Conservation (phyloP, 2,888 invertebrate species). For the Microctonus brassicae region DNA sequence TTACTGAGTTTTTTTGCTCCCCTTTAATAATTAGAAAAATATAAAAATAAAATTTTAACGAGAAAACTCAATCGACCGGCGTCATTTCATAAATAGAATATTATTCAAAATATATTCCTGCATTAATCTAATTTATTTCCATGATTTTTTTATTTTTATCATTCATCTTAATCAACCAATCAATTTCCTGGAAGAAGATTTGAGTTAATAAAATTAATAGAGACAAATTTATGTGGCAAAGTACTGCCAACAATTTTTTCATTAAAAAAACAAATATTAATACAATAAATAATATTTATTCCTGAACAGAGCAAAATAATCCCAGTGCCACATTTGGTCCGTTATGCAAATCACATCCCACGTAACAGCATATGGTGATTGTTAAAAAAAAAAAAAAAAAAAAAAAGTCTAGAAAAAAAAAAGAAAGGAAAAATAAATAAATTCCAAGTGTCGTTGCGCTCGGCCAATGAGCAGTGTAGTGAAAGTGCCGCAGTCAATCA, state of each 20-base stretch:
- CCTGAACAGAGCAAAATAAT: conserved; percentile 21
- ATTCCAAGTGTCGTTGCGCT: conserved; percentile 47
- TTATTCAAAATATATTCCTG: not conserved
- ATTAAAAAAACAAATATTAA: conserved; percentile 19
- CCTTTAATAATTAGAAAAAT: not conserved
- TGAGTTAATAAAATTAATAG: no score
- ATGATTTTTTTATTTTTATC: not conserved
- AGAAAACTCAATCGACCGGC: not conserved
- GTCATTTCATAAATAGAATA: not conserved
- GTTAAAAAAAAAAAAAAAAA: conserved; percentile 21
- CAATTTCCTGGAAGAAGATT: not conserved
- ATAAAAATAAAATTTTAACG: not conserved
- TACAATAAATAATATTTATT: conserved; percentile 20
- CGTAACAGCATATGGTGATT: conserved; percentile 28
- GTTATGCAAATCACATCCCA: conserved; percentile 29
- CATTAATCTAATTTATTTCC: not conserved
- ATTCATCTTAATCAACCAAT: not conserved
- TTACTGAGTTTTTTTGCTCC: not conserved
- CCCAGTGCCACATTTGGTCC: conserved; percentile 24
- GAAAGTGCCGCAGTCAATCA: conserved; percentile 21
- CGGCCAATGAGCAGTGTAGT: conserved; percentile 64
- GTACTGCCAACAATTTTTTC: not conserved
- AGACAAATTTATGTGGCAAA: not conserved
- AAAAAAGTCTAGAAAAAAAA: not conserved
- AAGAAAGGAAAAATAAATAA: not conserved